Conservation (phyloP, 2,888 invertebrate species). For the Acheta domesticus region DNA sequence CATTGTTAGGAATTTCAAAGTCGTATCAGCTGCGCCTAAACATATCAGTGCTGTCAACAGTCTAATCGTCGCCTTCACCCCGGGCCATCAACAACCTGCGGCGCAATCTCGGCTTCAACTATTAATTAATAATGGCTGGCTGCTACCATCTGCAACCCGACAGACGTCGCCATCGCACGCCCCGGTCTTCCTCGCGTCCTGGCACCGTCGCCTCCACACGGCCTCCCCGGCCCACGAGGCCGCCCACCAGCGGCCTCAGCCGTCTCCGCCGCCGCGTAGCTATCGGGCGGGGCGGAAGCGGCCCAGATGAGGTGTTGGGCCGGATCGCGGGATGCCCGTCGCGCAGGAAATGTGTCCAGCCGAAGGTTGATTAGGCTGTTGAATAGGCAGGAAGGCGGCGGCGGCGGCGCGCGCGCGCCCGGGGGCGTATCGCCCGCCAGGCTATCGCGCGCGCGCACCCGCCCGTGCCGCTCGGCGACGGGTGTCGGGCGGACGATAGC, state of each 20-base stretch:
- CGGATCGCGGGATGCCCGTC: conserved; percentile 3
- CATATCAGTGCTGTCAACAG: too few relatives aligned
- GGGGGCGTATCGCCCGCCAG: conserved; percentile 2
- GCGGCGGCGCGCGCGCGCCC: not conserved
- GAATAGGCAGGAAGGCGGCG: not conserved
- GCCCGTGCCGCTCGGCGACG: not conserved
- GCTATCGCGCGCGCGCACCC: not conserved
- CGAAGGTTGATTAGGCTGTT: not conserved
- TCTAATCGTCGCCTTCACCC: too few relatives aligned
- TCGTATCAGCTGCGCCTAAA: too few relatives aligned
- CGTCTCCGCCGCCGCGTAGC: not conserved
- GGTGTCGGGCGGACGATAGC: too few relatives aligned
- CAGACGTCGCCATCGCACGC: too few relatives aligned
- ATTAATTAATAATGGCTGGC: too few relatives aligned
- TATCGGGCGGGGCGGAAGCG: not conserved
- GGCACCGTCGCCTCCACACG: too few relatives aligned
- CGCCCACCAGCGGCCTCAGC: not conserved
- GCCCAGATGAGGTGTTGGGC: not conserved
- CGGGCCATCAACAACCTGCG: too few relatives aligned
- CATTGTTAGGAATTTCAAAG: too few relatives aligned
- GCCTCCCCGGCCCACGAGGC: not conserved
- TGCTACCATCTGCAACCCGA: too few relatives aligned
- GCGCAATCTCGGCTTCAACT: too few relatives aligned
- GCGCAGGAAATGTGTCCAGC: conserved; percentile 1
- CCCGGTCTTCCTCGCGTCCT: too few relatives aligned